Base-by-base conservation (phyloP, 1,140 invertebrate genomes). In the Chrysopa pallens region DNA sequence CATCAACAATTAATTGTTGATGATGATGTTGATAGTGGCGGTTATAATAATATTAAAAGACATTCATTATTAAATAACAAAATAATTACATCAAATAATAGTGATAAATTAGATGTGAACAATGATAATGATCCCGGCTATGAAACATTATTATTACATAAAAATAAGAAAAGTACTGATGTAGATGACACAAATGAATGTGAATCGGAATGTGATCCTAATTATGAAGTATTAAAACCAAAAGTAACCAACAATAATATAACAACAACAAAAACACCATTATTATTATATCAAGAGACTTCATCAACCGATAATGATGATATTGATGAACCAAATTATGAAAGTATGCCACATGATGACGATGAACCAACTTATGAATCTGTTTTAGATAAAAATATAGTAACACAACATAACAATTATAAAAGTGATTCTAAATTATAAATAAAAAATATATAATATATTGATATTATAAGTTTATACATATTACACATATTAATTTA, bases 211-310 rank as follows among this genome's bases (percentile, higher is more conserved):
- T 66, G 67, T 1, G 74, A 80, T 63, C 75, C 76, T 1, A 82
- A 80, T 54, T 83, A 82, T 50, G 78, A 84, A 56, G 70, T 77
- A 33, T 52, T 81, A 13, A 65, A 71, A 45, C 68, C 68, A 8
- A 66, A 72, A 46, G 39, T 46, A 46, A 43, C 28, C 37, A 42
- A 47, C 23, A 60, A 47, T 47, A 48, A 55, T 4, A 23, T 23
- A 23, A 23, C 17, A 23, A 23, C 17, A 23, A 23, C 17, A 23
- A 23, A 23, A 23, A 23, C 17, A 23, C 17, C 17, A 3, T 23
- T 23, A 5, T 23, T 23, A 23, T 23, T 23, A 23, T 23, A 23
- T 23, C 17, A 23, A 23, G 2, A 23, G 17, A 23, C 17, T 3
- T 23, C 17, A 23, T 23, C 17, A 23, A 23, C 41, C 29, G 45